Conservation (phyloP, 2,113 vertebrate genomes). For the Oxygymnocypris stewartii region DNA sequence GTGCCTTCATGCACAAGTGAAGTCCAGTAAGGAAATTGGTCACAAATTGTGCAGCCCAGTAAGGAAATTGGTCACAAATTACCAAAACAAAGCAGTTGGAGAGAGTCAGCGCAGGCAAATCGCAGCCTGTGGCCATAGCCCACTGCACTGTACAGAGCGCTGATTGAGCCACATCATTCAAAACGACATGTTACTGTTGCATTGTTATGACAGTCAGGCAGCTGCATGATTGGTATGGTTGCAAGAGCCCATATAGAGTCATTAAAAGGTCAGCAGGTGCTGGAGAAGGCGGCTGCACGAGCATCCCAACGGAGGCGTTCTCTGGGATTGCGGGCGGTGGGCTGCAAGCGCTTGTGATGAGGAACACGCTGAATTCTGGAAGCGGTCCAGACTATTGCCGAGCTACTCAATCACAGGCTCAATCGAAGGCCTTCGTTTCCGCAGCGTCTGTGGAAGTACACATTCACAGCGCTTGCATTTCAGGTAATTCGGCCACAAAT, state of each 20-base stretch:
- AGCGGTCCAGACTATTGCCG: conserved; percentile 38
- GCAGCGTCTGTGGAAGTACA: conserved; percentile 11
- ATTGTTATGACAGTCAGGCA: conserved; percentile 37
- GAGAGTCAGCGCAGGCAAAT: conserved; percentile 49
- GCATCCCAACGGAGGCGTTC: conserved; percentile 22
- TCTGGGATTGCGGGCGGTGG: neutral
- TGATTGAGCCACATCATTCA: conserved; percentile 32
- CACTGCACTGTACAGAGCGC: conserved; percentile 21
- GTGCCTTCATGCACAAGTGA: conserved; percentile 51
- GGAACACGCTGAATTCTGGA: conserved; percentile 39
- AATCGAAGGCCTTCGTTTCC: conserved; percentile 5
- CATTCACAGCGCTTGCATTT: conserved; percentile 22
- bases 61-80: conserved; percentile 56
- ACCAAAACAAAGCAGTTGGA: conserved; percentile 56
- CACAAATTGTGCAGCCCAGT: conserved; percentile 49
- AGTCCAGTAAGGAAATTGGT: conserved; percentile 54
- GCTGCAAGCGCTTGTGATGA: conserved; percentile 17
- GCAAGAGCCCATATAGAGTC: conserved; percentile 11
- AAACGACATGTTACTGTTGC: conserved; percentile 47
- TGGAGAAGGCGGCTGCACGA: neutral
- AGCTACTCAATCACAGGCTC: conserved; percentile 49
- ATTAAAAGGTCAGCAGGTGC: conserved; percentile 44
- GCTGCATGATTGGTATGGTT: neutral
- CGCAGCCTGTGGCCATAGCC: neutral
- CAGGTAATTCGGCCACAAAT: neutral